phyloP scores from a whole-genome alignment of 1,140 invertebrate genomes.

The Nephila pilipes region DNA sequence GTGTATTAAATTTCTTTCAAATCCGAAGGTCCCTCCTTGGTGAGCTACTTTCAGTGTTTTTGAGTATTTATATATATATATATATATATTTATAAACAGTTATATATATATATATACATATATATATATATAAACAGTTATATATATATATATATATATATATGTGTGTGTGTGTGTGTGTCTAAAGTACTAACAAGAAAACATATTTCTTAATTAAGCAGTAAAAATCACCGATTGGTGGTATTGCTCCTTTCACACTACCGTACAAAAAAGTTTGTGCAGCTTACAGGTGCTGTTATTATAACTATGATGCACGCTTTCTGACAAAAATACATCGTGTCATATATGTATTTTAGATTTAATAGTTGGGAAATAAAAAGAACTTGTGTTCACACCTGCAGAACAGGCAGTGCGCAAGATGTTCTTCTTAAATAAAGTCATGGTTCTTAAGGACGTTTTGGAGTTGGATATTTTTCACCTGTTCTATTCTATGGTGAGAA shows the following conservation, averaged over 20 bases:
- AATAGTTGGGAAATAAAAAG: neutral
- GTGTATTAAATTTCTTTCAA: too few species aligned
- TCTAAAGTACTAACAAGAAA: too few species aligned
- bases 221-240: neutral
- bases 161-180: too few species aligned
- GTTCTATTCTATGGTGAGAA: neutral
- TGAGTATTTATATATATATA: too few species aligned
- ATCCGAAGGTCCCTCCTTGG: too few species aligned
- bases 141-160: too few species aligned
- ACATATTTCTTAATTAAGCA: neutral
- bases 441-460: neutral
- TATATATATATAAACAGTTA: too few species aligned
- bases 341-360: neutral
- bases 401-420: neutral
- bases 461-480: neutral
- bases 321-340: neutral
- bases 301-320: neutral
- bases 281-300: neutral
- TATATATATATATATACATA: too few species aligned
- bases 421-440: neutral
- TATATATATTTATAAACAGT: too few species aligned
- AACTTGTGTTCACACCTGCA: neutral
- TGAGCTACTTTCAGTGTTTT: too few species aligned
- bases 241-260: too few species aligned
- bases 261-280: neutral